These are phyloP conservation scores for Progne subis DNA, from an alignment of 2,113 vertebrate species.

Conservation along the genomic window DNA sequence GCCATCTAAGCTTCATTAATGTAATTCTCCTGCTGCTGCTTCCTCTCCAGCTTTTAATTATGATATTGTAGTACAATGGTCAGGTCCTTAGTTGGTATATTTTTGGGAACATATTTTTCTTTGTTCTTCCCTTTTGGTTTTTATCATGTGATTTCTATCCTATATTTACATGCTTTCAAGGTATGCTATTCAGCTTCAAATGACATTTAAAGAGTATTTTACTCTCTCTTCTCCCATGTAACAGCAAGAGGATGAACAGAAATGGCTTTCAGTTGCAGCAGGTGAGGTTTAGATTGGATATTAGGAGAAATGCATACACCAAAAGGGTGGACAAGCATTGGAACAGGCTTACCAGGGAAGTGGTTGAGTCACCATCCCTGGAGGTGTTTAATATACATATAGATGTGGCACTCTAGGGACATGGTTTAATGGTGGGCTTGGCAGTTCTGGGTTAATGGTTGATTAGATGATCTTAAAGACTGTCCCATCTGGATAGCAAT, in stretches of 20 bases:
- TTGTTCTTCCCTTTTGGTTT: not conserved
- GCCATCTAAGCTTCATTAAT: not conserved
- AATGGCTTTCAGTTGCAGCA: not conserved
- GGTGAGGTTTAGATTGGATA: not conserved
- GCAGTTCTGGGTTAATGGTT: not conserved
- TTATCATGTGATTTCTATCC: not conserved
- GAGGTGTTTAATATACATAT: not conserved
- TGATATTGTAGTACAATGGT: not conserved
- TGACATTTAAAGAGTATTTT: not conserved
- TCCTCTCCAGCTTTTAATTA: constrained; percentile 22
- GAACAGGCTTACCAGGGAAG: not conserved
- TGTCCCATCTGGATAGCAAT: not conserved
- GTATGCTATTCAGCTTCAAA: not conserved
- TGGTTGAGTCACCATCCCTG: not conserved
- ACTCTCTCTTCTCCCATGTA: not conserved
- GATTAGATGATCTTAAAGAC: not conserved
- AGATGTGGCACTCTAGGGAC: not conserved
- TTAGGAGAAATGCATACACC: not conserved
- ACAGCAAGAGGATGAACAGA: not conserved
- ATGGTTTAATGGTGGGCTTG: not conserved
- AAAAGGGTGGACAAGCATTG: not conserved
- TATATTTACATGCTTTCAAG: not conserved
- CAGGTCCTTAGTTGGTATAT: not conserved
- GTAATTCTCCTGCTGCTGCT: not conserved
- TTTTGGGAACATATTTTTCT: not conserved